Evolutionary conservation across 1,140 invertebrate species (phyloP).

Genomic region (Heliconius eleuchia): DNA sequence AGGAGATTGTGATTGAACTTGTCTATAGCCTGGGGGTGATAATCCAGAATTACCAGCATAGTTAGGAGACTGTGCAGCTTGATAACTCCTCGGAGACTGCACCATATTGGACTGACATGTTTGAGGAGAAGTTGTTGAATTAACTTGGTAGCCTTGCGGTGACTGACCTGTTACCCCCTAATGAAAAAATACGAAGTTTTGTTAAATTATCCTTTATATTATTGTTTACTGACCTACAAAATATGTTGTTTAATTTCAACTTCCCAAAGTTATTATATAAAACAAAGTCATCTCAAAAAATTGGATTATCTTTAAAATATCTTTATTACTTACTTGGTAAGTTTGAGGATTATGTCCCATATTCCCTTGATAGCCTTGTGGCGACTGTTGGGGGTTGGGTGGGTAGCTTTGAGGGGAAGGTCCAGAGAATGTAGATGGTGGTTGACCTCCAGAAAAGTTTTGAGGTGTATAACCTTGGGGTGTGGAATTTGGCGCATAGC

Average conservation of each 20-base stretch:
- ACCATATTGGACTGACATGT: conserved; percentile 61
- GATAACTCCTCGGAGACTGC: conserved; percentile 70
- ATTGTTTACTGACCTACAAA: too few relatives aligned
- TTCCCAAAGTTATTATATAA: background rate
- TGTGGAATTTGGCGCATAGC: conserved; percentile 66
- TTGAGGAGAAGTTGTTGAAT: conserved; percentile 59
- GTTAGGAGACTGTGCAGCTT: conserved; percentile 63
- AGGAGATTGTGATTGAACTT: conserved; percentile 67
- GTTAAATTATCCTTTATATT: background rate
- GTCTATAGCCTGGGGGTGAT: conserved; percentile 71
- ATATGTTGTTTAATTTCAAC: background rate
- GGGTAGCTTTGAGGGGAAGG: conserved; percentile 62
- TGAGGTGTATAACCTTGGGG: conserved; percentile 77
- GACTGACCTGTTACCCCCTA: conserved; percentile 55
- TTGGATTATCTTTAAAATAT: too few relatives aligned
- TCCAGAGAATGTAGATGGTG: conserved; percentile 61
- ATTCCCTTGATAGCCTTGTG: conserved; percentile 70
- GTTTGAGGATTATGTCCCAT: conserved; percentile 64
- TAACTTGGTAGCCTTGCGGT: conserved; percentile 69
- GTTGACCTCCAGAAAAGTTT: conserved; percentile 68
- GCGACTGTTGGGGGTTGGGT: conserved; percentile 69
- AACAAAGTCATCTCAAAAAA: too few relatives aligned
- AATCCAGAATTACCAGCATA: conserved; percentile 60
- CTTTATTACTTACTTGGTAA: conserved; percentile 60
- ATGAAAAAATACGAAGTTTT: background rate